Conservation (phyloP, 1,140 invertebrate genomes). For the Nixonia krombeini region DNA sequence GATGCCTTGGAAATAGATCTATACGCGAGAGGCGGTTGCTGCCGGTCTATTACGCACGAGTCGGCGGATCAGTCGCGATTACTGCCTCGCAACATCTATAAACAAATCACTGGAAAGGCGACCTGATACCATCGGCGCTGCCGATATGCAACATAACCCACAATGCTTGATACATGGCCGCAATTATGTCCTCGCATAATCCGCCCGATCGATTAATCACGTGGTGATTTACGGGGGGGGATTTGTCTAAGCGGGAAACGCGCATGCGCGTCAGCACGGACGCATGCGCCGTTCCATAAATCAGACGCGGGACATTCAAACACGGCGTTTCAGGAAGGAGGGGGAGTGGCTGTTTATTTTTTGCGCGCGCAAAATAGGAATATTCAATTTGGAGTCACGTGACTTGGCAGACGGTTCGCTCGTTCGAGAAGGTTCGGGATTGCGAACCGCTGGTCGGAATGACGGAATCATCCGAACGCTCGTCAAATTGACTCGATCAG, state of each 20-base stretch:
- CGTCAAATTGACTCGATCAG: slow-evolving; percentile 36
- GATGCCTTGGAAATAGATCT: slow-evolving; percentile 33
- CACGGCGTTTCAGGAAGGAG: slow-evolving; percentile 21
- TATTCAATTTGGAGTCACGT: too few relatives aligned
- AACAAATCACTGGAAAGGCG: slow-evolving; percentile 57
- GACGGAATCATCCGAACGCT: slow-evolving; percentile 22
- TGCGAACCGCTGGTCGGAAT: too few relatives aligned
- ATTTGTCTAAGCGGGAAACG: slow-evolving; percentile 30
- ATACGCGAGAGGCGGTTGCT: slow-evolving; percentile 11
- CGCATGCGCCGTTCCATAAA: slow-evolving; percentile 38
- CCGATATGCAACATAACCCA: slow-evolving; percentile 53
- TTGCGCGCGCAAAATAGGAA: neutral
- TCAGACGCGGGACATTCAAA: slow-evolving; percentile 30
- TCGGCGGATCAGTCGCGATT: slow-evolving; percentile 51
- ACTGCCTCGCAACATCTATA: slow-evolving; percentile 41
- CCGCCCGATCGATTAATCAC: slow-evolving; percentile 59
- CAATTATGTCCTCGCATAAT: slow-evolving; percentile 64
- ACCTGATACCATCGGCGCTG: slow-evolving; percentile 47
- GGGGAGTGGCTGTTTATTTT: slow-evolving; percentile 19
- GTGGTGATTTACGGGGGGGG: slow-evolving; percentile 51
- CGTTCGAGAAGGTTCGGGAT: too few relatives aligned
- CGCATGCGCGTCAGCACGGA: neutral
- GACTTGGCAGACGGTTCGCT: too few relatives aligned
- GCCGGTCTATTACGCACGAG: slow-evolving; percentile 53
- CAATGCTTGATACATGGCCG: slow-evolving; percentile 53